Evolutionary conservation across 2,113 vertebrate species (phyloP).

Genomic region (Gallinago jamesoni): DNA sequence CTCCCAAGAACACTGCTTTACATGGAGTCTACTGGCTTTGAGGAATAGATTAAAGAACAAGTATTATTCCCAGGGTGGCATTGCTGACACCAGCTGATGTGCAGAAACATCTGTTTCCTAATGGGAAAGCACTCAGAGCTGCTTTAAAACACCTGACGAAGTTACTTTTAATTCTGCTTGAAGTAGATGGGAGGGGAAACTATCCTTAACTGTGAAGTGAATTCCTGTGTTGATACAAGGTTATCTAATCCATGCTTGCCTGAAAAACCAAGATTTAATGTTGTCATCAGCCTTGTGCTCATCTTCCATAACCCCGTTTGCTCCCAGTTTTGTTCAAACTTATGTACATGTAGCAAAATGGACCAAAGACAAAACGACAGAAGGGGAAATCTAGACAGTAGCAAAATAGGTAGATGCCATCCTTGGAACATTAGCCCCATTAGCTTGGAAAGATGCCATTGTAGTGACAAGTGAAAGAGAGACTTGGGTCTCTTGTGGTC

Average conservation of each 20-base stretch:
- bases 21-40: neutral
- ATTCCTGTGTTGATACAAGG: neutral
- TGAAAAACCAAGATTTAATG: neutral
- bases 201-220: neutral
- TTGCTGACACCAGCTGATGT: conserved; percentile 1
- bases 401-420: neutral
- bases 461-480: neutral
- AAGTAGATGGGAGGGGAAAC: neutral
- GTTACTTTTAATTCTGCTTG: conserved; percentile 25
- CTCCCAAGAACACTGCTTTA: neutral
- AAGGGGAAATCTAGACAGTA: neutral
- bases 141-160: conserved; percentile 33
- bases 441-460: neutral
- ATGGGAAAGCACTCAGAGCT: neutral
- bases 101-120: conserved; percentile 29
- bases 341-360: neutral
- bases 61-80: neutral
- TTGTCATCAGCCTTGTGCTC: neutral
- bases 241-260: neutral
- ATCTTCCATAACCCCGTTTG: neutral
- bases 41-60: neutral
- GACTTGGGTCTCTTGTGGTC: neutral
- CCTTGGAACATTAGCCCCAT: neutral
- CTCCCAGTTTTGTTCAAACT: neutral
- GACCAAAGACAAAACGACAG: neutral